phyloP scores from a whole-genome alignment of 2,888 invertebrate genomes.

The Nemurella pictetii region DNA sequence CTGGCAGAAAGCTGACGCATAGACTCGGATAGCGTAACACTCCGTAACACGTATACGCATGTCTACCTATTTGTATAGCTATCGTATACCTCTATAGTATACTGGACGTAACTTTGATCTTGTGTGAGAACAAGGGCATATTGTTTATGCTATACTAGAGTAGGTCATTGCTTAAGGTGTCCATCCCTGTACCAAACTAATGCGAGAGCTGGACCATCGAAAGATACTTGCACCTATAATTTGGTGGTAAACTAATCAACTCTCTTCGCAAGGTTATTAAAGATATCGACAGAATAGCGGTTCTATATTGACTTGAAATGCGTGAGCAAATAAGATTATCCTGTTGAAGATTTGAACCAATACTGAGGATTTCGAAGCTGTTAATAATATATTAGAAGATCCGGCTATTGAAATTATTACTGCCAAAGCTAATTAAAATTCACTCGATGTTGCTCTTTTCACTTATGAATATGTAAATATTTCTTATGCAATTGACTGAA shows the following conservation, averaged over 20 bases:
- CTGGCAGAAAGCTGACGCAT: neutral
- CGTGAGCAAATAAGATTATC: neutral
- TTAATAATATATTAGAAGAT: neutral
- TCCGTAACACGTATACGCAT: neutral
- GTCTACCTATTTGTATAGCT: neutral
- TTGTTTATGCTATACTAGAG: neutral
- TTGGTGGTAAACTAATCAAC: neutral
- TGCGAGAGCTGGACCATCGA: neutral
- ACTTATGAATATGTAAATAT: neutral
- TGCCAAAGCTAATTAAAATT: neutral
- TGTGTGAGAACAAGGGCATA: neutral
- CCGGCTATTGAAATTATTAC: neutral
- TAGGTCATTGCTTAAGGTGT: neutral
- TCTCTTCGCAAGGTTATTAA: neutral
- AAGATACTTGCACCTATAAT: neutral
- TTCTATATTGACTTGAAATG: neutral
- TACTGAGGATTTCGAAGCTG: neutral
- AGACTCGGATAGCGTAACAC: neutral
- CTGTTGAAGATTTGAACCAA: neutral
- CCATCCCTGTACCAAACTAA: neutral
- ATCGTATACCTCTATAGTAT: neutral
- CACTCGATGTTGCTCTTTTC: neutral
- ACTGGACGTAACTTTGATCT: neutral
- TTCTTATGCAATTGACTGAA: neutral
- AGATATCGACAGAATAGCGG: neutral